Base-by-base conservation (phyloP, 2,888 invertebrate genomes). In the Lypha dubia region DNA sequence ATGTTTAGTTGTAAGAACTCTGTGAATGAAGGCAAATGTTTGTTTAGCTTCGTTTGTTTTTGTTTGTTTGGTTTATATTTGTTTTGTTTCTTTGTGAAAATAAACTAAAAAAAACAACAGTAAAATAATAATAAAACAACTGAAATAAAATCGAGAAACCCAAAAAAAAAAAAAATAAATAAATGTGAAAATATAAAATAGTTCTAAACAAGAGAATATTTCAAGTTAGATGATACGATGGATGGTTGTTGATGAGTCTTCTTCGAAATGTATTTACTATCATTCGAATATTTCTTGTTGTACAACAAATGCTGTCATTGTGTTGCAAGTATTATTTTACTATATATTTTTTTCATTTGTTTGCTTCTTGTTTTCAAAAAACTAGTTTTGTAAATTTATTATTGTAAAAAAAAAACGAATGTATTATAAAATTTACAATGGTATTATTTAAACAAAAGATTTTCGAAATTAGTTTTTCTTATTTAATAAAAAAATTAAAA, bases 31-130 rank as follows among this genome's bases (percentile, higher is more conserved):
- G 82, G 79, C 86, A 86, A 86, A 84, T 85, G 87, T 86, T 85
- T 86, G 81, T 88, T 88, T 88, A 83, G 87, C 86, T 89, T 89
- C 88, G 88, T 89, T 89, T 88, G 87, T 86, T 88, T 87, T 88
- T 87, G 87, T 87, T 87, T 83, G 85, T 83, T 85, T 83, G 82
- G 85, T 85, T 85, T 83, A 73, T 83, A 85, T 85, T 85, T 85
- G 79, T 81, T 84, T 84, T 84, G 74, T 81, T 84, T 77, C 77
- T 79, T 81, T 81, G 77, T 70, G 68, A 75, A 79, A 83, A 75
- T 58, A 75, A 67, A 80, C 70, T 20, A 15, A 53, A 65, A 75
- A 46, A 9, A 60, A 46, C 9, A 60, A 74, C 60, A 56, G 24
- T 35, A 60, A n/a, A 60, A 74, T 67, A 56, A 38, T 35, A 60